Evolutionary conservation across 2,113 vertebrate species (phyloP).

Genomic region (Phylloscopus trochiloides): DNA sequence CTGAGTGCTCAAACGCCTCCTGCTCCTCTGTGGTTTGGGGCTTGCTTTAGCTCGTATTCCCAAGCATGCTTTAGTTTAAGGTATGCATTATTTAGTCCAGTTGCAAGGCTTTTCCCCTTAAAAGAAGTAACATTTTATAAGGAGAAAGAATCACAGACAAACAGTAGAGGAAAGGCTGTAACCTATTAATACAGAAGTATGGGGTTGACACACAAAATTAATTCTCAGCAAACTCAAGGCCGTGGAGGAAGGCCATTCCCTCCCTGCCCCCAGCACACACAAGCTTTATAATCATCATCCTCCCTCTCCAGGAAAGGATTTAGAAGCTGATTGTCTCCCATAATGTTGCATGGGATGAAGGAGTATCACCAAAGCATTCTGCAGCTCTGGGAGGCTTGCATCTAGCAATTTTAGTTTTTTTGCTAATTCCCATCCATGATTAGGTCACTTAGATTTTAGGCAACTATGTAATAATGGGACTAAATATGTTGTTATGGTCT

Average conservation of each 20-base stretch:
- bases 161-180: neutral
- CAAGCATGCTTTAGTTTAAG: neutral
- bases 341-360: accelerated
- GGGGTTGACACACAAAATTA: neutral
- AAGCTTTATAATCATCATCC: neutral
- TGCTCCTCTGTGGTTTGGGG: neutral
- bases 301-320: neutral
- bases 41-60: neutral
- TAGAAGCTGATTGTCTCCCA: neutral
- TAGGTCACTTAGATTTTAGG: neutral
- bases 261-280: too few species aligned
- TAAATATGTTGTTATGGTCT: neutral
- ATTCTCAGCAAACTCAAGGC: neutral
- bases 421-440: neutral
- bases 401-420: neutral
- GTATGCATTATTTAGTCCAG: neutral
- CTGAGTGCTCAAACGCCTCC: neutral
- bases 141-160: neutral
- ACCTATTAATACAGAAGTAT: neutral
- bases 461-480: neutral
- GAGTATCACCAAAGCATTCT: neutral
- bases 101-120: neutral
- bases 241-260: neutral
- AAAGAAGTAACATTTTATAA: neutral
- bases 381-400: neutral